phyloP scores from a whole-genome alignment of 2,113 vertebrate genomes.

The Strigops habroptila region DNA sequence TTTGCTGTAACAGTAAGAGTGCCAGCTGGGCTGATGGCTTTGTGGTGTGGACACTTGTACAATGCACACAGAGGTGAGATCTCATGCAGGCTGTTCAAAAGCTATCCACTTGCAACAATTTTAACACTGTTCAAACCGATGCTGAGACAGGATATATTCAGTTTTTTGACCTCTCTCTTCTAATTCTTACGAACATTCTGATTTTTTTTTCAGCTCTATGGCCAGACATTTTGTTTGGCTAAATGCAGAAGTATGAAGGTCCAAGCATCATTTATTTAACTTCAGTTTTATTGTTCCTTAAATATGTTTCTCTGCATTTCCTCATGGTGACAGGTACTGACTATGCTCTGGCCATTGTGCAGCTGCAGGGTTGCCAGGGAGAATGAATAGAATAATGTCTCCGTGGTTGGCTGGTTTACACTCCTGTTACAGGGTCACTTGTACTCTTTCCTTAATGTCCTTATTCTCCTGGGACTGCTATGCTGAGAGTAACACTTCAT shows the following conservation, averaged over 20 bases:
- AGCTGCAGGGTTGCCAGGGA: not conserved
- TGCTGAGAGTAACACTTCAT: not conserved
- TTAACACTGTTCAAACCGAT: not conserved
- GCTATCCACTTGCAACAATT: not conserved
- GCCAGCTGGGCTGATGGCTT: constrained; percentile 45
- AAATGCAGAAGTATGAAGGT: not conserved
- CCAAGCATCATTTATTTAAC: not conserved
- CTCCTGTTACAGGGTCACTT: not conserved
- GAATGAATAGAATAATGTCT: not conserved
- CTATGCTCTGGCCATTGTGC: not conserved
- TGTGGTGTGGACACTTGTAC: constrained; percentile 26
- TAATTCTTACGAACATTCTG: not conserved
- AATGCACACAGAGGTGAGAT: constrained; percentile 35
- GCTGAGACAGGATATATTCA: not conserved
- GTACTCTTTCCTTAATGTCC: not conserved
- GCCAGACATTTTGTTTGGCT: not conserved
- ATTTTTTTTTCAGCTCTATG: not conserved
- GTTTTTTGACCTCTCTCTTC: constrained; percentile 4
- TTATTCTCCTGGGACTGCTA: not conserved
- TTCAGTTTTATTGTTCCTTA: not conserved
- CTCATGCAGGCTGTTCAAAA: constrained; percentile 51
- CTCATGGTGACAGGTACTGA: not conserved
- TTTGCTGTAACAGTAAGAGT: not conserved
- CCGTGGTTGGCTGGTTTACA: not conserved
- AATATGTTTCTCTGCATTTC: not conserved